Evolutionary conservation across 2,797 vertebrate genomes (phyloP).

Genomic region (Trachops cirrhosus): DNA sequence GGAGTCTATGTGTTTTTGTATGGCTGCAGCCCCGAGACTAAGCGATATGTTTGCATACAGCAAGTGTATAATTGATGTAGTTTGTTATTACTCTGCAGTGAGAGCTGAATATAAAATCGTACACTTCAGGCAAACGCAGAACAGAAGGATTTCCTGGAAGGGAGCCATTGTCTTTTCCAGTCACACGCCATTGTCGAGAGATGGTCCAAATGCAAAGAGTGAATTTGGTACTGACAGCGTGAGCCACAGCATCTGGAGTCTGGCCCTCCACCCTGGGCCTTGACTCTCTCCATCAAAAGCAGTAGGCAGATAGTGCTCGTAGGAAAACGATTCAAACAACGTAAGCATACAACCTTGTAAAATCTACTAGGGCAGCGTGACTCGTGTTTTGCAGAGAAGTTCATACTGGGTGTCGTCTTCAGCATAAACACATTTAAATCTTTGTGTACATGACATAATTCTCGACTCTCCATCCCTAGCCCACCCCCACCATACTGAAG

Average conservation of each 20-base stretch:
- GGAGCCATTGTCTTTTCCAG: background rate
- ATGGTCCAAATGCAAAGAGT: background rate
- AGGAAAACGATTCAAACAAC: background rate
- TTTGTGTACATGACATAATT: background rate
- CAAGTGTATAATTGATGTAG: slow-evolving; percentile 15
- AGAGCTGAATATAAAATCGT: background rate
- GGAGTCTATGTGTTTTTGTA: background rate
- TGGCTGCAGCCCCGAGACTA: background rate
- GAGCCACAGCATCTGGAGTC: slow-evolving; percentile 20
- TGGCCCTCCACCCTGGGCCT: background rate
- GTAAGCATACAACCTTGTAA: background rate
- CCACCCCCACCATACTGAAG: fast-evolving
- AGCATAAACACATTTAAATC: background rate
- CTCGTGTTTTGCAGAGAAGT: background rate
- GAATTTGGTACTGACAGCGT: background rate
- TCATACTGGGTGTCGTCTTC: background rate
- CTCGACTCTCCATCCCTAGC: no score
- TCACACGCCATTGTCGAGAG: background rate
- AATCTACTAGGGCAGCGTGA: background rate
- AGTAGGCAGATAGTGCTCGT: background rate
- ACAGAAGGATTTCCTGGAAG: slow-evolving; percentile 7
- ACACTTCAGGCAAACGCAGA: background rate
- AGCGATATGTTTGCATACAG: background rate
- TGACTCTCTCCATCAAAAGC: slow-evolving; percentile 40
- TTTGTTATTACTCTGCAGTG: background rate